Conservation (phyloP, 23 tunicate genomes). For the Oikopleura vanhoeffeni region DNA sequence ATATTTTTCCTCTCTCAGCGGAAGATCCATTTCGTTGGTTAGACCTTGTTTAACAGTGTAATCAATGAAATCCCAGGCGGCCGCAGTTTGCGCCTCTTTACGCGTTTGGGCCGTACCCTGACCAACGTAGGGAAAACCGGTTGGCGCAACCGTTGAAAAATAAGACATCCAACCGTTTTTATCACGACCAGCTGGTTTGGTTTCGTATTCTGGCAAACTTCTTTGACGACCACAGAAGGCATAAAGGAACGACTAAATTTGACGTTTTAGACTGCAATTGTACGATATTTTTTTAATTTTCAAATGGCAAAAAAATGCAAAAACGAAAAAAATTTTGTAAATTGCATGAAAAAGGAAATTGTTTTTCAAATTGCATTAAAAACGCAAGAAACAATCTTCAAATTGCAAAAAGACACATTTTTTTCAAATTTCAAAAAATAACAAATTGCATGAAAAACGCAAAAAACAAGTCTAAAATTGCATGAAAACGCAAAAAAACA, state of each 20-base stretch:
- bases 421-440: too few species aligned
- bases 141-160: slow-evolving; percentile 27
- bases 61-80: slow-evolving; percentile 71
- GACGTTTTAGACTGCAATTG: too few species aligned
- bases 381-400: too few species aligned
- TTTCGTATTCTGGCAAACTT: slow-evolving; percentile 38
- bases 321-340: too few species aligned
- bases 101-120: slow-evolving; percentile 41
- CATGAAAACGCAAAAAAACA: too few species aligned
- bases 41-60: slow-evolving; percentile 22
- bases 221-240: slow-evolving; percentile 39
- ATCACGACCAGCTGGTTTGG: slow-evolving; percentile 30
- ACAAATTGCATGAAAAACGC: too few species aligned
- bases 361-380: too few species aligned
- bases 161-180: slow-evolving; percentile 25
- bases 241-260: slow-evolving; percentile 48
- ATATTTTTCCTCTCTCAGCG: slow-evolving; percentile 39
- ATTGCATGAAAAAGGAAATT: too few species aligned
- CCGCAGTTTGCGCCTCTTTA: slow-evolving; percentile 61
- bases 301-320: too few species aligned
- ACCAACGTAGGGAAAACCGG: slow-evolving; percentile 31
- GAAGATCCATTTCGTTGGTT: slow-evolving; percentile 34
- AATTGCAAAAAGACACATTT: too few species aligned
- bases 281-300: too few species aligned
- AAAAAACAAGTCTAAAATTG: too few species aligned